phyloP scores from a whole-genome alignment of 2,888 invertebrate species.

The Parochlus steinenii region DNA sequence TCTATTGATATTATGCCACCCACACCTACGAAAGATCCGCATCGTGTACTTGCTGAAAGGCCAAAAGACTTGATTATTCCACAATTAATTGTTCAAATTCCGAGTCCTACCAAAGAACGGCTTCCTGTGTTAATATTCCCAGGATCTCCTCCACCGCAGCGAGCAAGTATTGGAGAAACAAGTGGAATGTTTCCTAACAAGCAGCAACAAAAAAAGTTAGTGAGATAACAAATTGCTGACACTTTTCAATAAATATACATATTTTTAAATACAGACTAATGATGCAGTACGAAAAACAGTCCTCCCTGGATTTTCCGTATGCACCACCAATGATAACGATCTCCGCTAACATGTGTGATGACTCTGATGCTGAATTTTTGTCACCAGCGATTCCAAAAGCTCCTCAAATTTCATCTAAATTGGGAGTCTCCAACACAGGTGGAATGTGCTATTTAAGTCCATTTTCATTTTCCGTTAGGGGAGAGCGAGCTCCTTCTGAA shows the following conservation, averaged over 20 bases:
- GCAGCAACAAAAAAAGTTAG: slow-evolving; percentile 32
- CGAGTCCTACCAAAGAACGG: slow-evolving; percentile 46
- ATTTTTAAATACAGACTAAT: no score
- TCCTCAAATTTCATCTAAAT: slow-evolving; percentile 27
- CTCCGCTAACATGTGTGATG: slow-evolving; percentile 60
- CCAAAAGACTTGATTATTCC: slow-evolving; percentile 43
- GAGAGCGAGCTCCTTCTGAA: slow-evolving; percentile 62
- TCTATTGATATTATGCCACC: slow-evolving; percentile 23
- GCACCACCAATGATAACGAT: slow-evolving; percentile 54
- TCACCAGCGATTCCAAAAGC: slow-evolving; percentile 38
- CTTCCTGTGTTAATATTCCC: slow-evolving; percentile 31
- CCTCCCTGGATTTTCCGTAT: slow-evolving; percentile 41
- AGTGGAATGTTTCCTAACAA: slow-evolving; percentile 27
- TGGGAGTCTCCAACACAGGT: slow-evolving; percentile 21
- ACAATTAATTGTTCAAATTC: slow-evolving; percentile 45
- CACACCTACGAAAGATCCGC: slow-evolving; percentile 21
- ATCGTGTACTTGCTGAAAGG: slow-evolving; percentile 15
- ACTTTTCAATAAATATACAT: no score
- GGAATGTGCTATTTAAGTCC: slow-evolving; percentile 63
- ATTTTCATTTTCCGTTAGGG: slow-evolving; percentile 53
- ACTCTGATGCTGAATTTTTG: slow-evolving; percentile 53
- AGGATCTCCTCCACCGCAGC: slow-evolving; percentile 40
- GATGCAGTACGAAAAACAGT: slow-evolving; percentile 46
- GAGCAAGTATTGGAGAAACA: slow-evolving; percentile 27
- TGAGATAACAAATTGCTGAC: no score